Conservation (phyloP, 2,888 invertebrate genomes). For the Cephus nigrinus region DNA sequence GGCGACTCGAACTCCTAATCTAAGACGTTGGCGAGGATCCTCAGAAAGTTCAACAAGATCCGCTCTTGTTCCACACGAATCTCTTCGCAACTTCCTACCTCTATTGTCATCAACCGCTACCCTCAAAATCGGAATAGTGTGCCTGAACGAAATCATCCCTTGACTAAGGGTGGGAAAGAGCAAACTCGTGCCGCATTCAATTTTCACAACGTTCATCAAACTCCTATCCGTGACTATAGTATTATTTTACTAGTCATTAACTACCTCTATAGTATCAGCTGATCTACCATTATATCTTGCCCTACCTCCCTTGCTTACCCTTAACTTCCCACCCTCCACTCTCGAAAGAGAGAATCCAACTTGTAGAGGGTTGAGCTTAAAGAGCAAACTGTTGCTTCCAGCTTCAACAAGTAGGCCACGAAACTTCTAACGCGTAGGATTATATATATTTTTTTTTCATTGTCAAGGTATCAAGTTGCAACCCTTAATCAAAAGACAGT, state of each 20-base stretch:
- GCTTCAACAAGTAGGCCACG: conserved; percentile 60
- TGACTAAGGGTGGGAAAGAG: too few species aligned
- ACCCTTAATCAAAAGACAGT: neutral
- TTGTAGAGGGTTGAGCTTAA: conserved; percentile 34
- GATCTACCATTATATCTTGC: neutral
- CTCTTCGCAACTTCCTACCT: neutral
- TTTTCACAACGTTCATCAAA: neutral
- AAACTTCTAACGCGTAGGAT: neutral
- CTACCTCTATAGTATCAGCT: neutral
- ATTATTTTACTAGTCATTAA: neutral
- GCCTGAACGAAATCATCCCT: too few species aligned
- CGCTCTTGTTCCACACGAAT: neutral
- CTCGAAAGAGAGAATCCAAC: neutral
- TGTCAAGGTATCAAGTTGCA: too few species aligned
- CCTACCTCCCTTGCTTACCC: neutral
- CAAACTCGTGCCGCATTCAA: too few species aligned
- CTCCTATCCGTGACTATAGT: neutral
- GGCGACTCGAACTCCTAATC: conserved; percentile 42
- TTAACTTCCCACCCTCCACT: neutral
- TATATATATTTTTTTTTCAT: neutral
- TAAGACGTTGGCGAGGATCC: neutral
- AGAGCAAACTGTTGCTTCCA: conserved; percentile 64
- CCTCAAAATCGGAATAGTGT: neutral
- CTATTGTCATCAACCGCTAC: neutral
- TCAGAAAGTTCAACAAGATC: conserved; percentile 21